phyloP scores from a whole-genome alignment of 2,888 invertebrate genomes.

The Melinopterus prodromus region DNA sequence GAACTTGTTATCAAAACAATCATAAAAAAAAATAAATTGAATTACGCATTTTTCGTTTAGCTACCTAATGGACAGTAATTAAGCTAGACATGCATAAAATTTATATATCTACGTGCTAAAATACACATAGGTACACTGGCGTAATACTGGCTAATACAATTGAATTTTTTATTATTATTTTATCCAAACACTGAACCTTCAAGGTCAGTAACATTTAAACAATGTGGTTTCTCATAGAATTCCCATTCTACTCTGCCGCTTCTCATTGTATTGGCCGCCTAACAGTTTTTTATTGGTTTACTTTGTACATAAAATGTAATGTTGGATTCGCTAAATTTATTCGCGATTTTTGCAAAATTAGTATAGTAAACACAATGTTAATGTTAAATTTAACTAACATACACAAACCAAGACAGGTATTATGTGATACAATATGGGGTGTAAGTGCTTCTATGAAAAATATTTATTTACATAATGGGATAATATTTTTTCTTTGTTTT shows the following conservation, averaged over 20 bases:
- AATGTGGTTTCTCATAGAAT: not conserved
- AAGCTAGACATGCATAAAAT: too few species aligned
- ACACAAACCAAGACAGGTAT: too few species aligned
- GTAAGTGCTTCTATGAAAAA: too few species aligned
- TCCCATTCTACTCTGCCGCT: not conserved
- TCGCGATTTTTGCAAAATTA: not conserved
- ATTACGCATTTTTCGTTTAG: too few species aligned
- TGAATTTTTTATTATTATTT: not conserved
- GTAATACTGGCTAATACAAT: not conserved
- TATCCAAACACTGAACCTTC: not conserved
- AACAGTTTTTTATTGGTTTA: not conserved
- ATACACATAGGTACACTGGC: not conserved
- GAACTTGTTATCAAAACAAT: too few species aligned
- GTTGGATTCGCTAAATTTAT: not conserved
- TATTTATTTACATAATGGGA: too few species aligned
- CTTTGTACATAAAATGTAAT: not conserved
- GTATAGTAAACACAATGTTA: too few species aligned
- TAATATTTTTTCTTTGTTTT: too few species aligned
- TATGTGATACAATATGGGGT: too few species aligned
- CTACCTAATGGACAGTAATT: too few species aligned
- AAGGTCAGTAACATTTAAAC: constrained; percentile 4
- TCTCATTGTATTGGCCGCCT: not conserved
- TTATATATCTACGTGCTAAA: not conserved
- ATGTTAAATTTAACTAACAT: too few species aligned
- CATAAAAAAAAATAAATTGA: too few species aligned